A percentile compares a stretch with the other conserved stretches of the same genome.
Conservation (phyloP, 1,140 invertebrate species). For the Globodera rostochiensis region DNA sequence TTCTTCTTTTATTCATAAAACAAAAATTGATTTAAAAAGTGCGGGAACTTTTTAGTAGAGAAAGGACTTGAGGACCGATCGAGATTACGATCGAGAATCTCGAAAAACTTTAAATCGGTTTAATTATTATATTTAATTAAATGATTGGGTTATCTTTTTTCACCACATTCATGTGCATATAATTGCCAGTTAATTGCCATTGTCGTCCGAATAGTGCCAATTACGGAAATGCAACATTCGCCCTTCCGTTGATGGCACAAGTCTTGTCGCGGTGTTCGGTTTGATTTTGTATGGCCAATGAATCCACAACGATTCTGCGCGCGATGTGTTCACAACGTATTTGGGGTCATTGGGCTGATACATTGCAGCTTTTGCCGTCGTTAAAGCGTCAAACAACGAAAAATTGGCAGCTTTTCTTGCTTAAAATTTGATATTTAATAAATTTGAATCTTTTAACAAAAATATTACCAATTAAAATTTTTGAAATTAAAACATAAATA, state of each 20-base stretch:
- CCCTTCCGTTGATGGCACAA: background rate
- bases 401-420: background rate
- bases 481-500: too few species aligned
- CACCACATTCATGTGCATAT: background rate
- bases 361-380: background rate
- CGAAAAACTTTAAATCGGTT: too few species aligned
- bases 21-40: too few species aligned
- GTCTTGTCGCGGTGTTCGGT: background rate
- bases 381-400: background rate
- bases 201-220: background rate
- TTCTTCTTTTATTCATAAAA: too few species aligned
- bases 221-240: slow-evolving; percentile 7
- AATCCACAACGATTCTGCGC: background rate
- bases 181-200: background rate
- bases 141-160: background rate
- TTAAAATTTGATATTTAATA: background rate
- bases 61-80: too few species aligned
- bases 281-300: background rate
- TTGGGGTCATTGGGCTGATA: slow-evolving; percentile 12
- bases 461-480: too few species aligned
- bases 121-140: too few species aligned
- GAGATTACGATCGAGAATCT: too few species aligned
- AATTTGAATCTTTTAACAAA: background rate
- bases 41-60: too few species aligned
- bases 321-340: slow-evolving; percentile 11